Evolutionary conservation across 2,113 vertebrate genomes (phyloP).

Genomic region (Megaleporinus macrocephalus): DNA sequence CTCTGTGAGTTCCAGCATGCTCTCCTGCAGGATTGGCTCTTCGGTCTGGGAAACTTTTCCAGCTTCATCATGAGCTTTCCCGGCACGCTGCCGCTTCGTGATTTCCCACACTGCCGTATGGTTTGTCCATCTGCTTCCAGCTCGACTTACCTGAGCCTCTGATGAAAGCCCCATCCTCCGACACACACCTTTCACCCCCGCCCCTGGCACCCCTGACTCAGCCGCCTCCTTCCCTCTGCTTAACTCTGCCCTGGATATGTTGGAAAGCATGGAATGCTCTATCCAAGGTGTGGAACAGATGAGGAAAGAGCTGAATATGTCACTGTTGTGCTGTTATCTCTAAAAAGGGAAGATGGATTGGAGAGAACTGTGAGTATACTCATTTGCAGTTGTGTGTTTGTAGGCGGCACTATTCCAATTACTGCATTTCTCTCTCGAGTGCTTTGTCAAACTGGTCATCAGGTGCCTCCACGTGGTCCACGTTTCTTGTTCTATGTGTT

Average conservation of each 20-base stretch:
- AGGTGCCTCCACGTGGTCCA: too few species aligned
- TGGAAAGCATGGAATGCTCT: slow-evolving; percentile 35
- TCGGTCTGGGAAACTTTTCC: slow-evolving; percentile 35
- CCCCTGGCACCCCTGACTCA: not conserved
- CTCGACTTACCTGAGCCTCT: slow-evolving; percentile 28
- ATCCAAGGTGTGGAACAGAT: slow-evolving; percentile 37
- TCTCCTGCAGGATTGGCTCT: slow-evolving; percentile 17
- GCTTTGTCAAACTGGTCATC: not conserved
- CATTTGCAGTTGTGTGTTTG: not conserved
- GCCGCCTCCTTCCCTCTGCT: slow-evolving; percentile 8
- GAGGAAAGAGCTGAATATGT: slow-evolving; percentile 47
- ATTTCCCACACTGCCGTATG: slow-evolving; percentile 10
- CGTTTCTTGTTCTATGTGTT: too few species aligned
- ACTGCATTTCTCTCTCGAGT: not conserved
- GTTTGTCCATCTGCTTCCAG: not conserved
- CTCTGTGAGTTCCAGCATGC: not conserved
- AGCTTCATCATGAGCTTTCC: not conserved
- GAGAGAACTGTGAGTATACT: slow-evolving; percentile 73
- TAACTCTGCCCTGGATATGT: slow-evolving; percentile 20
- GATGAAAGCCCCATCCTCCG: slow-evolving; percentile 38
- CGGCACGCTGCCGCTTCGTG: not conserved
- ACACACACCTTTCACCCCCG: not conserved
- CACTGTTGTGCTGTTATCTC: slow-evolving; percentile 41
- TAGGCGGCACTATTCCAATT: not conserved
- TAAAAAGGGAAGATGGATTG: slow-evolving; percentile 72